Percentiles rank a stretch among this genome's conserved stretches.
Evolutionary conservation across 2,888 invertebrate species (phyloP).

Genomic region (Periphyllus acericola): DNA sequence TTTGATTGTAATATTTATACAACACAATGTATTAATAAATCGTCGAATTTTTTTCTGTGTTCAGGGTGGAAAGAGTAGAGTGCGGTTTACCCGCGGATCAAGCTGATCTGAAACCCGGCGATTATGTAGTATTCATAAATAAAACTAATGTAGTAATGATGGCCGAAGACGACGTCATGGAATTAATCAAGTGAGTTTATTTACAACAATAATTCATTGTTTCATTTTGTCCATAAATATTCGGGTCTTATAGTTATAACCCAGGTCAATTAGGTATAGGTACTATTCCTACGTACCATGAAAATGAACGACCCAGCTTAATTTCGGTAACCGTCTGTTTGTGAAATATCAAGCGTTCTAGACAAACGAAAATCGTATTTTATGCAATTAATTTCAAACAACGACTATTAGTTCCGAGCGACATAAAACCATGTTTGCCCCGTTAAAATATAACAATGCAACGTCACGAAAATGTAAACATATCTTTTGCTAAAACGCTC

Average conservation of each 20-base stretch:
- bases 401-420: neutral
- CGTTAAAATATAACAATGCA: neutral
- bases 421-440: neutral
- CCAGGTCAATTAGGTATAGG: neutral
- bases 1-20: neutral
- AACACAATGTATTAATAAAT: neutral
- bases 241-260: neutral
- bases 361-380: neutral
- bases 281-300: neutral
- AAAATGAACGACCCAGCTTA: neutral
- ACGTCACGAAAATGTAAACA: neutral
- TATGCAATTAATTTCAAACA: constrained; percentile 6
- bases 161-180: constrained; percentile 76
- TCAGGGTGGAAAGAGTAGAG: constrained; percentile 82
- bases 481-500: neutral
- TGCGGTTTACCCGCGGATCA: constrained; percentile 83
- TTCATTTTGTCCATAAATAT: neutral
- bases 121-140: constrained; percentile 89
- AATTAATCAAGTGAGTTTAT: constrained; percentile 72
- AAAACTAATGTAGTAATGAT: constrained; percentile 87
- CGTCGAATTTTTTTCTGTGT: constrained; percentile 21
- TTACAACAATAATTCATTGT: neutral
- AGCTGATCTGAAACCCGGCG: constrained; percentile 84
- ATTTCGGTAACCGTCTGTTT: neutral
- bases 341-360: neutral